These are phyloP conservation scores for Typhlichthys subterraneus DNA, from an alignment of 2,797 vertebrate species.

Conservation along the genomic window DNA sequence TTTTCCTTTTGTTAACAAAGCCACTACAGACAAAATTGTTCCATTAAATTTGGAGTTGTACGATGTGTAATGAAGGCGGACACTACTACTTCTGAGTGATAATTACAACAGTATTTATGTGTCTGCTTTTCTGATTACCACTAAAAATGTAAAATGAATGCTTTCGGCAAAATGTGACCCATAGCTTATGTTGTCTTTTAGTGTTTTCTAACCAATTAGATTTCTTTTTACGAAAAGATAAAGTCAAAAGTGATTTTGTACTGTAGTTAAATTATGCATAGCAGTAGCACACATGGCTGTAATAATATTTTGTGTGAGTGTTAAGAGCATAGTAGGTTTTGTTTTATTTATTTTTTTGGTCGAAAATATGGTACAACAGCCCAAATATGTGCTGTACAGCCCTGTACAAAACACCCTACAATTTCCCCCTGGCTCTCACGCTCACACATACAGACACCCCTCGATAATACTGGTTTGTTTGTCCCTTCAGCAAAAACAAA, in stretches of 20 bases:
- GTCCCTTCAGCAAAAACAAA: constrained; percentile 63
- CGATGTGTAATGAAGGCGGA: no score
- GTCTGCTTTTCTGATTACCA: constrained; percentile 14
- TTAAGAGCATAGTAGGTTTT: constrained; percentile 55
- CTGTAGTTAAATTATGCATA: neutral
- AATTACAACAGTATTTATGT: neutral
- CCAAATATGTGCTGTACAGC: constrained; percentile 41
- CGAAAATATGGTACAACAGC: constrained; percentile 51
- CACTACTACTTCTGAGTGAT: no score
- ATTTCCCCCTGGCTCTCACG: constrained; percentile 9
- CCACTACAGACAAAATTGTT: no score
- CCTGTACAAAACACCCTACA: constrained; percentile 30
- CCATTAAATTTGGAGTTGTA: no score
- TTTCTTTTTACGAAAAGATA: no score
- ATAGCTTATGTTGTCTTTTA: neutral
- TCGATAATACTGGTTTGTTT: constrained; percentile 62
- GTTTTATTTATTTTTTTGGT: constrained; percentile 56
- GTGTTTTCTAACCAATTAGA: no score
- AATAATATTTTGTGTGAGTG: constrained; percentile 32
- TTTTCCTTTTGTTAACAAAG: no score
- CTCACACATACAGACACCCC: neutral
- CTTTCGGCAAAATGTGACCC: neutral
- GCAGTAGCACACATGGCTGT: constrained; percentile 27
- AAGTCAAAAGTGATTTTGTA: constrained; percentile 1
- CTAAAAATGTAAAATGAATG: neutral